These are phyloP conservation scores for Coracias cyanogaster DNA, from an alignment of 2,797 vertebrate species.

Conservation along the genomic window DNA sequence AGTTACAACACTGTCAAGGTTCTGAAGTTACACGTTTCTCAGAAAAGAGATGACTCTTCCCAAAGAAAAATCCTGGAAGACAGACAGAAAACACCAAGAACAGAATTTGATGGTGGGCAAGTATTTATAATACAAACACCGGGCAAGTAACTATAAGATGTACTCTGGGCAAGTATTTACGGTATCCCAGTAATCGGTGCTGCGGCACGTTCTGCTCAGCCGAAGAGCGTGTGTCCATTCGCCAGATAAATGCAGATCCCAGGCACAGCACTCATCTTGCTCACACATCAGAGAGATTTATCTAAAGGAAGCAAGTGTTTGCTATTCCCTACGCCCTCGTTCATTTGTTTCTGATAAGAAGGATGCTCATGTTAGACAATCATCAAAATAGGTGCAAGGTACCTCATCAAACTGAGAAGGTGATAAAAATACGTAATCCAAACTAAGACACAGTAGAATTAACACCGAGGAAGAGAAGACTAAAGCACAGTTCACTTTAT, in stretches of 20 bases:
- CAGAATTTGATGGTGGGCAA: background rate
- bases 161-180: background rate
- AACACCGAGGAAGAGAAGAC: background rate
- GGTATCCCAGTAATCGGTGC: background rate
- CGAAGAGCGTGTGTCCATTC: background rate
- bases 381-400: background rate
- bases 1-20: accelerated
- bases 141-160: background rate
- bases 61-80: background rate
- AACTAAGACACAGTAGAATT: background rate
- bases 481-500: background rate
- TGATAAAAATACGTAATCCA: background rate
- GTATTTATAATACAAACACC: background rate
- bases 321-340: background rate
- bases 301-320: background rate
- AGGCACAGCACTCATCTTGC: background rate
- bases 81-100: background rate
- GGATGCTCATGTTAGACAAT: background rate
- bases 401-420: background rate
- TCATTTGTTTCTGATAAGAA: background rate
- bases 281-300: background rate
- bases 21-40: background rate
- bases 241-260: background rate
- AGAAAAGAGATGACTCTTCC: no score
- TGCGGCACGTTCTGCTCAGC: background rate